phyloP scores from a whole-genome alignment of 2,113 vertebrate genomes.

The Xenus cinereus region DNA sequence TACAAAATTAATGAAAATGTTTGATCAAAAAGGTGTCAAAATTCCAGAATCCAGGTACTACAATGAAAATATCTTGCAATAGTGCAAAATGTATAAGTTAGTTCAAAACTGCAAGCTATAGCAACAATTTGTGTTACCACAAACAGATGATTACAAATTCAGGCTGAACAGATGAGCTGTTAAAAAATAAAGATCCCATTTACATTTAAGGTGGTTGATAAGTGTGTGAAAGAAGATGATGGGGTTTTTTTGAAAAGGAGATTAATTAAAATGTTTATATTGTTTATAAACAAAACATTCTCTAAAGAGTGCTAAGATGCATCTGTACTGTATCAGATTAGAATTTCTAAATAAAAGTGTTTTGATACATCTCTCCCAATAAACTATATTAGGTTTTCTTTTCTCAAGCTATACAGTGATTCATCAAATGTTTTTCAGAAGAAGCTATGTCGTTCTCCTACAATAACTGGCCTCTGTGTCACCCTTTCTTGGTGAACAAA shows the following conservation, averaged over 20 bases:
- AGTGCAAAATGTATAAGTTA: background rate
- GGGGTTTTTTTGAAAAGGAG: background rate
- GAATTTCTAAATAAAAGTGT: background rate
- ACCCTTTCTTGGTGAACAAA: background rate
- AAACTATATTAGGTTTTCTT: background rate
- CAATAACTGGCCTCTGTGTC: background rate
- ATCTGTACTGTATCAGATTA: background rate
- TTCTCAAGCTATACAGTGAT: background rate
- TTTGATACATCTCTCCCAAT: background rate
- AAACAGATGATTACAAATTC: background rate
- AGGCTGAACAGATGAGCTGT: background rate
- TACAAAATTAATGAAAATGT: background rate
- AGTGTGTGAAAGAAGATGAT: background rate
- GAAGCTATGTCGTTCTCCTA: background rate
- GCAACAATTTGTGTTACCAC: background rate
- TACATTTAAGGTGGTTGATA: background rate
- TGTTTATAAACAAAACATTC: background rate
- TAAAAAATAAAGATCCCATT: conserved; percentile 26
- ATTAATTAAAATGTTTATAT: background rate
- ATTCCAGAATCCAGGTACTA: background rate
- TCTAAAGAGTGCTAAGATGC: background rate
- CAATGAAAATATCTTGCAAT: background rate
- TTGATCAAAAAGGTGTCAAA: background rate
- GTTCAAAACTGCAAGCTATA: background rate
- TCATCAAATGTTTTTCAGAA: conserved; percentile 24